These are phyloP conservation scores for Protomyctophum bolini DNA, from an alignment of 2,113 vertebrate species.

Conservation along the genomic window DNA sequence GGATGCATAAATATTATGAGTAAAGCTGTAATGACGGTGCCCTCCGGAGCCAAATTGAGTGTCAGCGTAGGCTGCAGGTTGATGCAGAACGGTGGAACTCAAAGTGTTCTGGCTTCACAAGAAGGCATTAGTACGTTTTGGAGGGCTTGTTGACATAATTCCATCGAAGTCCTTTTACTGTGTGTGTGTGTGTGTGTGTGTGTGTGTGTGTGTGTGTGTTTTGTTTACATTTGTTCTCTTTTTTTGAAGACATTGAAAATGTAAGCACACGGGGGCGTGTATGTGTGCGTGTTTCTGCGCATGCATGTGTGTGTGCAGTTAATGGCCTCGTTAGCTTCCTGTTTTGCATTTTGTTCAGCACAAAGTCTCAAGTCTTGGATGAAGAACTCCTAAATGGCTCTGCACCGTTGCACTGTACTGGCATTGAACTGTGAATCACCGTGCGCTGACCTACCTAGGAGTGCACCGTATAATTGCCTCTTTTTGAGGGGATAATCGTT, in stretches of 20 bases:
- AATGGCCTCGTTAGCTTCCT: slow-evolving; percentile 7
- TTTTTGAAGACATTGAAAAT: no score
- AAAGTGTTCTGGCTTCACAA: slow-evolving; percentile 15
- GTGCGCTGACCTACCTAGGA: background rate
- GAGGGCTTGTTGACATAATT: background rate
- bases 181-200: background rate
- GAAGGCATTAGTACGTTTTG: slow-evolving; percentile 17
- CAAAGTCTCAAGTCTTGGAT: background rate
- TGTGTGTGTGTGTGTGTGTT: slow-evolving; percentile 14
- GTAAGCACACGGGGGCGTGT: no score
- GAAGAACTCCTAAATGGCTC: no score
- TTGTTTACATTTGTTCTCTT: no score
- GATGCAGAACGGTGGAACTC: slow-evolving; percentile 8
- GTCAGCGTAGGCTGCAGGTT: slow-evolving; percentile 15
- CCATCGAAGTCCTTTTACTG: slow-evolving; percentile 5
- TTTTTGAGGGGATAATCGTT: background rate
- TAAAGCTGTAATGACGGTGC: slow-evolving; percentile 23
- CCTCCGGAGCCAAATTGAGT: slow-evolving; percentile 25
- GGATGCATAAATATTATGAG: slow-evolving; percentile 44
- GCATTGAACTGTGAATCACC: background rate
- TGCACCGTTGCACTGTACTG: background rate
- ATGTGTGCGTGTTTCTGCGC: background rate
- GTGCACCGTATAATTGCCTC: background rate
- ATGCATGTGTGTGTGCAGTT: background rate
- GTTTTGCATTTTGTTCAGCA: background rate